Evolutionary conservation across 2,888 invertebrate genomes (phyloP).

Genomic region (Noctua pronuba): DNA sequence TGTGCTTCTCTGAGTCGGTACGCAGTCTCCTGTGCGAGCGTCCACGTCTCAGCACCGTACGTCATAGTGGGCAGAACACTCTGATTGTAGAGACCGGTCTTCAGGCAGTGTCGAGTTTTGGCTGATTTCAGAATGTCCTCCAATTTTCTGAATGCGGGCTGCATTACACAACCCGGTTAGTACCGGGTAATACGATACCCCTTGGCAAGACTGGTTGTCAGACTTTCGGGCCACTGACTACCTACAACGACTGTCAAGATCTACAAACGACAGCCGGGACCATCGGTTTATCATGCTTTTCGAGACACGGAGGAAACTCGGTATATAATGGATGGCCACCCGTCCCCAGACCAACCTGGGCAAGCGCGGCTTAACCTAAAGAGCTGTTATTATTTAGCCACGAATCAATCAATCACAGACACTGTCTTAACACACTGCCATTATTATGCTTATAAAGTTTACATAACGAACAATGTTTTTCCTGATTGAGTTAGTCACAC

Average conservation of each 20-base stretch:
- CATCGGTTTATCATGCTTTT: too few species aligned
- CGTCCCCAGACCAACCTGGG: background rate
- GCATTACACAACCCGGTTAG: background rate
- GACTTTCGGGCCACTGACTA: background rate
- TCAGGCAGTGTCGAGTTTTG: too few species aligned
- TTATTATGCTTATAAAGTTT: background rate
- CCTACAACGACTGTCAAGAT: too few species aligned
- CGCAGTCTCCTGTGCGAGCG: too few species aligned
- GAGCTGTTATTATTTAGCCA: background rate
- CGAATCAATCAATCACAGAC: background rate
- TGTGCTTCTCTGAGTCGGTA: too few species aligned
- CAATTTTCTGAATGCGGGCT: too few species aligned
- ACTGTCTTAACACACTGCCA: background rate
- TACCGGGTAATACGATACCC: background rate
- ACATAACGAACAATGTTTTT: constrained; percentile 16
- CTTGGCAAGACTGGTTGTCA: background rate
- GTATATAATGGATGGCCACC: background rate
- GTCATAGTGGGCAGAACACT: too few species aligned
- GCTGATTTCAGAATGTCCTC: too few species aligned
- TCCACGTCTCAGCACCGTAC: too few species aligned
- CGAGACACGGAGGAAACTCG: background rate
- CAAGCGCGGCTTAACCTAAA: background rate
- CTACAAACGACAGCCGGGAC: too few species aligned
- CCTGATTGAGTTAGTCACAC: constrained; percentile 2
- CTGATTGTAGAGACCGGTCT: too few species aligned